phyloP scores from a whole-genome alignment of 2,113 vertebrate species.

The Petromus typicus region DNA sequence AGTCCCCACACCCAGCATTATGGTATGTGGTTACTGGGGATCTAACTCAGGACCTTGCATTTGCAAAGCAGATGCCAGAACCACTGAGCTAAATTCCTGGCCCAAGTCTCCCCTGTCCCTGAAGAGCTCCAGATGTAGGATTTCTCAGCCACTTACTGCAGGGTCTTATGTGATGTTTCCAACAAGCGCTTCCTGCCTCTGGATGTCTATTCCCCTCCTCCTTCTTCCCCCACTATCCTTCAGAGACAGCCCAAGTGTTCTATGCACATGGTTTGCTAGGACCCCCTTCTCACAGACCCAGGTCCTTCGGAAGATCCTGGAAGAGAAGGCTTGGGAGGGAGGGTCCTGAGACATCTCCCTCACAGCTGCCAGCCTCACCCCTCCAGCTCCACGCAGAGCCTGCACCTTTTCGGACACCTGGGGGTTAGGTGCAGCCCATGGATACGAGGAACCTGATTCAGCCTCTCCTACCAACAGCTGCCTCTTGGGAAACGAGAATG shows the following conservation, averaged over 20 bases:
- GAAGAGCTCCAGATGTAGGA: slow-evolving; percentile 11
- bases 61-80: too few species aligned
- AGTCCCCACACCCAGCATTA: too few species aligned
- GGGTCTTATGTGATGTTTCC: neutral
- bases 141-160: neutral
- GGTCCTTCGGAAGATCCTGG: neutral
- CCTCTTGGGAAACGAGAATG: neutral
- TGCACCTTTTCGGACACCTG: neutral
- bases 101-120: neutral
- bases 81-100: too few species aligned
- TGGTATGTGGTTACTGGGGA: too few species aligned
- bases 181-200: slow-evolving; percentile 24
- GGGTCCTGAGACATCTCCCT: neutral
- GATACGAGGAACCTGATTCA: neutral
- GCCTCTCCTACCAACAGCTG: neutral
- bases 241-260: neutral
- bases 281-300: neutral
- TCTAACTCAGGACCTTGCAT: too few species aligned
- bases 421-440: neutral
- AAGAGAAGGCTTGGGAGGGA: slow-evolving; percentile 9
- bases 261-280: neutral
- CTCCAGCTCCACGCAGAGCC: neutral
- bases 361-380: neutral
- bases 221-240: neutral
- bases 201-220: neutral